Base-by-base conservation (phyloP, 2,797 vertebrate genomes). In the Propithecus perrieri region DNA sequence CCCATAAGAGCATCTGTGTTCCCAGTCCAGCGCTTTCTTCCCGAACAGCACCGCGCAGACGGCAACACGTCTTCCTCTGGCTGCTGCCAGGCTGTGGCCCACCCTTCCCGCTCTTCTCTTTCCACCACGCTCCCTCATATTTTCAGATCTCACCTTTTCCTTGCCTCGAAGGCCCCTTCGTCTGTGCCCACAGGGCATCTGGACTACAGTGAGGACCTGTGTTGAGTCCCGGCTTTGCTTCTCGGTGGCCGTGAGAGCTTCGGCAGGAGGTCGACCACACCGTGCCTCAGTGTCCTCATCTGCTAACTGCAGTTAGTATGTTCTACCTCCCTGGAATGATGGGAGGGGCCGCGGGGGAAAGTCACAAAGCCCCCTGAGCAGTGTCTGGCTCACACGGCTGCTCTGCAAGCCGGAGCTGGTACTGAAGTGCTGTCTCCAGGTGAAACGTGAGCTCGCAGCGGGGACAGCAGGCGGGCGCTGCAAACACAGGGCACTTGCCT, bases 381-480 rank as follows among this genome's bases (percentile, higher is more conserved):
- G 53, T 33, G 11, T 20, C 79, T 30, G 53, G 46, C 48, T n/a
- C 7, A 15, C 15, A 43, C 7, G 41, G 43, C 71, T 50, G 50
- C 65, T 57, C 2, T 3, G 11, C 1, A 57, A 46, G 43, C 22
- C n/a, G 0, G 0, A 11, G 7, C 18, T 7, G 35, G 59, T 9
- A 7, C 30, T 18, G 8, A 41, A 57, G 67, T 46, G 20, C 15
- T 4, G 1, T 57, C 8, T 43, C 4, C 13, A 35, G 17, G 15
- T 43, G 57, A 24, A 69, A 10, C 1, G 71, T 65, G 30, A 35
- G 65, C 46, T 33, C 20, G 5, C 35, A 12, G 22, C 18, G 1
- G 13, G 28, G 3, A 10, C 2, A 59, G 43, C 4, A 4, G 33
- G 8, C 35, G 63, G 67, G 33, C 12, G 4, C 14, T 38, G 20